Percentiles rank a stretch among this genome's conserved stretches.
These are phyloP conservation scores for Notodonta dromedarius DNA, from an alignment of 2,888 invertebrate genomes.

Conservation along the genomic window DNA sequence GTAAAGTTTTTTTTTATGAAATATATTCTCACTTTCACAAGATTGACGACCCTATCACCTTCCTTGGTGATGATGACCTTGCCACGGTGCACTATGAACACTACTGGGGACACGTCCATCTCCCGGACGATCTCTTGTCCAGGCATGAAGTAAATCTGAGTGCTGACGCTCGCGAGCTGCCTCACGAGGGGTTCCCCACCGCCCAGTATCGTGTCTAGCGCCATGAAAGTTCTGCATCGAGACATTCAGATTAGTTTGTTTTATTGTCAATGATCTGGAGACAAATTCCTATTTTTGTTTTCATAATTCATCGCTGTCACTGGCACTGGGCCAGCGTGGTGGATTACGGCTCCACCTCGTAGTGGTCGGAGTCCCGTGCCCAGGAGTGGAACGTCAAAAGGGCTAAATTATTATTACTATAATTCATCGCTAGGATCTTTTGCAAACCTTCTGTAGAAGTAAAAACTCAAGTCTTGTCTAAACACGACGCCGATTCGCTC, in stretches of 20 bases:
- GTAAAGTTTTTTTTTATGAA: no score
- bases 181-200: slow-evolving; percentile 57
- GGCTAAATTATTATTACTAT: no score
- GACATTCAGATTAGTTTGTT: not conserved
- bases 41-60: slow-evolving; percentile 44
- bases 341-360: no score
- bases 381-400: no score
- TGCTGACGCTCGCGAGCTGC: slow-evolving; percentile 50
- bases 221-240: slow-evolving; percentile 54
- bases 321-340: no score
- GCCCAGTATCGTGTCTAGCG: slow-evolving; percentile 51
- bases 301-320: no score
- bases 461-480: slow-evolving; percentile 64
- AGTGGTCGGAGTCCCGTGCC: no score
- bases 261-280: no score
- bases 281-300: no score
- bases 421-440: not conserved
- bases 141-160: slow-evolving; percentile 52
- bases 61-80: slow-evolving; percentile 49
- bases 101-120: slow-evolving; percentile 54
- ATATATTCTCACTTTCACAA: slow-evolving; percentile 53
- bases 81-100: slow-evolving; percentile 66
- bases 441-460: slow-evolving; percentile 61
- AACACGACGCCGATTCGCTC: slow-evolving; percentile 65
- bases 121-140: slow-evolving; percentile 60